A percentile compares a stretch with the other conserved stretches of the same genome.
phyloP scores from a whole-genome alignment of 2,797 vertebrate genomes.

The Hypotaenidia okinawae region DNA sequence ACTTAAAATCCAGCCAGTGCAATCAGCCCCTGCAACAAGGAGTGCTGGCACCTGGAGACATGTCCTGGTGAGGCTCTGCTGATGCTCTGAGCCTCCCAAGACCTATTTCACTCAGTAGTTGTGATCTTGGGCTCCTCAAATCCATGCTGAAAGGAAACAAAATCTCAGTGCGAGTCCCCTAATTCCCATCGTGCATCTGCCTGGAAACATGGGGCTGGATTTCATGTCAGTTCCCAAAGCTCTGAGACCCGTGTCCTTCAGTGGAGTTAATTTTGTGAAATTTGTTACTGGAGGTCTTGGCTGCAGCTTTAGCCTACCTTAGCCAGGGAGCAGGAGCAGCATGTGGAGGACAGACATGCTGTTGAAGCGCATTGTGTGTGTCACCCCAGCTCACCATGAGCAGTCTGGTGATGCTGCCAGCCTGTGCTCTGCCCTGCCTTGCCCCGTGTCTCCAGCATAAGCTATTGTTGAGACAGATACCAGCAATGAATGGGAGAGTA shows the following conservation, averaged over 20 bases:
- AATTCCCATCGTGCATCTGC: neutral
- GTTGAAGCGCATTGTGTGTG: fast-evolving
- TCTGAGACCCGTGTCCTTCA: neutral
- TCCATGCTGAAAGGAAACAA: neutral
- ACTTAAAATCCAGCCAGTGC: neutral
- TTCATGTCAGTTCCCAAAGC: neutral
- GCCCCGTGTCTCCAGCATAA: neutral
- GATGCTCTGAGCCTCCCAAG: neutral
- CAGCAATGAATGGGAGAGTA: neutral
- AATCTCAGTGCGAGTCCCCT: neutral
- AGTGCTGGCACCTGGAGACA: neutral
- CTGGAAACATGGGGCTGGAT: neutral
- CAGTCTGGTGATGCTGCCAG: neutral
- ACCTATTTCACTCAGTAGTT: fast-evolving
- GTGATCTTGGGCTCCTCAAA: neutral
- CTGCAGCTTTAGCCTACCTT: neutral
- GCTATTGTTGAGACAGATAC: neutral
- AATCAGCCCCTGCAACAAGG: neutral
- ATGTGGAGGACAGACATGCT: fast-evolving
- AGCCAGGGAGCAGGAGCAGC: neutral
- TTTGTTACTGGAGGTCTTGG: neutral
- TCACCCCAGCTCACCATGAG: neutral
- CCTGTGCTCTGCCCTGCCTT: neutral
- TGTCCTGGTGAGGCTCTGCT: neutral
- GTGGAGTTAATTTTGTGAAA: neutral